These are phyloP conservation scores for Rousettus madagascariensis DNA, from an alignment of 2,797 vertebrate genomes.

Conservation along the genomic window DNA sequence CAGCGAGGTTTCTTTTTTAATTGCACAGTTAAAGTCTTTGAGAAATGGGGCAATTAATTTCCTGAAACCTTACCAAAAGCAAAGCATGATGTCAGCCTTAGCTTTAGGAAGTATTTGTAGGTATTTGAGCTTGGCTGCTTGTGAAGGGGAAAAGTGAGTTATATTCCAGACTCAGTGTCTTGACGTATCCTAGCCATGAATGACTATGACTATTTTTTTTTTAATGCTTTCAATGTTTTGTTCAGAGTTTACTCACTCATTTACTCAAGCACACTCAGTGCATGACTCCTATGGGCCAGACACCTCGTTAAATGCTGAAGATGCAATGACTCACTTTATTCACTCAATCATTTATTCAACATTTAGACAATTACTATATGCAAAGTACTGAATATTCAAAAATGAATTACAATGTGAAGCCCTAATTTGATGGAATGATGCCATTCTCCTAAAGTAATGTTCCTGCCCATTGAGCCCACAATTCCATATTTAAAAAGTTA, in stretches of 20 bases:
- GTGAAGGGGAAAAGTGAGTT: not conserved
- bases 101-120: constrained; percentile 41
- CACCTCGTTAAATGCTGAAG: not conserved
- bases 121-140: constrained; percentile 17
- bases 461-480: not conserved
- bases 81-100: constrained; percentile 18
- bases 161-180: not conserved
- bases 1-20: not conserved
- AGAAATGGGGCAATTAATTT: constrained; percentile 71
- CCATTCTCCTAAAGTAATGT: not conserved
- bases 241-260: not conserved
- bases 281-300: not conserved
- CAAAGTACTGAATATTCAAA: not conserved
- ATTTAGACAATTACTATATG: not conserved
- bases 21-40: constrained; percentile 59
- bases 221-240: not conserved
- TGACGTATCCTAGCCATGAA: not conserved
- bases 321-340: not conserved
- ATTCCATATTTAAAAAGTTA: not conserved
- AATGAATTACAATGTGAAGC: not conserved
- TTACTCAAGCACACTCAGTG: not conserved
- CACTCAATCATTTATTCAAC: not conserved
- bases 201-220: not conserved
- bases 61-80: constrained; percentile 36
- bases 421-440: not conserved